Conservation (phyloP, 2,113 vertebrate genomes). For the Chaenocephalus aceratus region DNA sequence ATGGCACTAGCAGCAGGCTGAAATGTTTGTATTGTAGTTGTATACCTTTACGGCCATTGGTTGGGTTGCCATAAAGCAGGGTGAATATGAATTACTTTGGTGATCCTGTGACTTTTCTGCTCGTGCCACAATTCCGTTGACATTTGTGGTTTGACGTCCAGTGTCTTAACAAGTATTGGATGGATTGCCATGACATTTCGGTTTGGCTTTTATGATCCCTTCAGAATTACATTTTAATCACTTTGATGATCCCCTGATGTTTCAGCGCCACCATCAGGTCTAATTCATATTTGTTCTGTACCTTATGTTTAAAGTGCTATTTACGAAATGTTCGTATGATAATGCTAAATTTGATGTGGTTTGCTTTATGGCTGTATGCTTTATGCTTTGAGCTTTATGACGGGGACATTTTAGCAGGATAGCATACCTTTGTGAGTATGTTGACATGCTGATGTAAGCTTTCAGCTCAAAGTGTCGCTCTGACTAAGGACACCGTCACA, state of each 20-base stretch:
- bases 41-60: not conserved
- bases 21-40: not conserved
- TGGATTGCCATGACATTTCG: too few species aligned
- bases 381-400: too few species aligned
- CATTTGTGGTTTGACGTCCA: too few species aligned
- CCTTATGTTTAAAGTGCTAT: too few species aligned
- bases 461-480: not conserved
- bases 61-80: not conserved
- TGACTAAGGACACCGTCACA: too few species aligned
- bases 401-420: not conserved
- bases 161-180: too few species aligned
- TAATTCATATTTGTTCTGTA: not conserved
- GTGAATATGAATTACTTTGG: not conserved
- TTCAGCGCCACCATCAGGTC: not conserved
- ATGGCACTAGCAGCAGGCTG: not conserved
- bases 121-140: too few species aligned
- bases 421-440: not conserved
- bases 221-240: not conserved
- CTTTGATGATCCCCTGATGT: not conserved
- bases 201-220: too few species aligned
- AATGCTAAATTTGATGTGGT: too few species aligned
- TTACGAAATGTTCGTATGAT: too few species aligned
- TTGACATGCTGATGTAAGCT: slow-evolving; percentile 1
- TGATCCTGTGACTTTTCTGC: not conserved
- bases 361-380: too few species aligned